A percentile compares a stretch with the other conserved stretches of the same genome.
Conservation (phyloP, 1,140 invertebrate genomes). For the Pseudomyrmex cubaensis region DNA sequence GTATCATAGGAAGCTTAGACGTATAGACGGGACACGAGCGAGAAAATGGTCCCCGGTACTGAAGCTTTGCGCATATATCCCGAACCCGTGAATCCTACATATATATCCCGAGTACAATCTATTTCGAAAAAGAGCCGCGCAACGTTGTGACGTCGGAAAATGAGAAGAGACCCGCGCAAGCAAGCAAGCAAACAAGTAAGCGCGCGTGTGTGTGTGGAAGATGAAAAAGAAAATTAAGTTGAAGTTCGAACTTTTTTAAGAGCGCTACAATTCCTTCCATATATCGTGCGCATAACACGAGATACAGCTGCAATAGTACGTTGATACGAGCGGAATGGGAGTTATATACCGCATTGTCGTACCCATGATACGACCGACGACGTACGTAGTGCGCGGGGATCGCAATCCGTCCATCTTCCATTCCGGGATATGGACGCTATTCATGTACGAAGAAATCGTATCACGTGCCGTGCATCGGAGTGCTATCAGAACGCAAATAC, state of each 20-base stretch:
- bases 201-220: not conserved
- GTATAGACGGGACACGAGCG: conserved; percentile 32
- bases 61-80: conserved; percentile 31
- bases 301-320: conserved; percentile 1
- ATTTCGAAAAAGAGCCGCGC: conserved; percentile 30
- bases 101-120: not conserved
- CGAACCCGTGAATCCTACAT: not conserved
- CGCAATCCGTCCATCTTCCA: conserved; percentile 44
- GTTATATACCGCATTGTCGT: conserved; percentile 50
- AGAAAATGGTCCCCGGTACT: conserved; percentile 53
- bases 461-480: not conserved
- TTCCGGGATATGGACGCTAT: conserved; percentile 22
- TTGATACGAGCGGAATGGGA: conserved; percentile 45
- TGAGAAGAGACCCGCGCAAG: not conserved
- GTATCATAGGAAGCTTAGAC: conserved; percentile 51
- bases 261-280: not conserved
- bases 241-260: conserved; percentile 35
- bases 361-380: conserved; percentile 33
- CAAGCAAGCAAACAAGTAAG: not conserved
- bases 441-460: conserved; percentile 50
- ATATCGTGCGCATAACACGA: conserved; percentile 25
- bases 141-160: conserved; percentile 9
- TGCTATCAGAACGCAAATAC: conserved; percentile 14
- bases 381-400: conserved; percentile 26
- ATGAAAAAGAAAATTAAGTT: conserved; percentile 50